Evolutionary conservation across 2,888 invertebrate species (phyloP), one percentile per base, ranked within the genome.

Genomic region (Artemia sinica): DNA sequence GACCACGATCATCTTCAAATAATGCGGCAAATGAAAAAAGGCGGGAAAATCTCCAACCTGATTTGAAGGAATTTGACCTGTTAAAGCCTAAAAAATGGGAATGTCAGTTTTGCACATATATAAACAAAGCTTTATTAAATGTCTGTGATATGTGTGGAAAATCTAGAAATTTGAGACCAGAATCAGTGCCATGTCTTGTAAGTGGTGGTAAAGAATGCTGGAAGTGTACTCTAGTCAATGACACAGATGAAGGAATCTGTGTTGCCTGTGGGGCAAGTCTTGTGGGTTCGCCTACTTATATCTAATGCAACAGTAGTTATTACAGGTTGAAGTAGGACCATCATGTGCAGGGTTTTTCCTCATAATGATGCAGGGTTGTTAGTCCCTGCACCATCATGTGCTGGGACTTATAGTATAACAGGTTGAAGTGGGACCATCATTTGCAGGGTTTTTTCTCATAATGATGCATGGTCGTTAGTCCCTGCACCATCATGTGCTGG

Each of bases 61-160:
- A 10, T 49, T 9, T 67, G 7, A 50, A 51, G 50, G 67, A 67
- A 12, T 9, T 67, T 67, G 67, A 58, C 28, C 63, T 10, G 11
- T 18, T 58, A 8, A n/a, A n/a, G 28, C 63, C 9, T n/a, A n/a
- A 58, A 10, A 52, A 58, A 71, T 89, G 88, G 89, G 82, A 84
- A 71, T 89, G 88, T 75, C 80, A 79, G 0, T 82, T 83, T 0
- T 89, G 89, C 77, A 89, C 89, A 0, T 88, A 81, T 76, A 76
- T 85, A 13, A 89, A 89, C 74, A 77, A 77, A 4, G 74, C 76
- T 0, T 74, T 75, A 0, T 76, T 77, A 41, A 81, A 82, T 12
- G 85, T 86, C 41, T 89, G 88, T 75, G 87, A 87, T 72, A 87
- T 88, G 82, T 88, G 88, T 74, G 84, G 85, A 41, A 87, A 86